Base-by-base conservation (phyloP, 2,797 vertebrate species). In the Clarias laeviceps region DNA sequence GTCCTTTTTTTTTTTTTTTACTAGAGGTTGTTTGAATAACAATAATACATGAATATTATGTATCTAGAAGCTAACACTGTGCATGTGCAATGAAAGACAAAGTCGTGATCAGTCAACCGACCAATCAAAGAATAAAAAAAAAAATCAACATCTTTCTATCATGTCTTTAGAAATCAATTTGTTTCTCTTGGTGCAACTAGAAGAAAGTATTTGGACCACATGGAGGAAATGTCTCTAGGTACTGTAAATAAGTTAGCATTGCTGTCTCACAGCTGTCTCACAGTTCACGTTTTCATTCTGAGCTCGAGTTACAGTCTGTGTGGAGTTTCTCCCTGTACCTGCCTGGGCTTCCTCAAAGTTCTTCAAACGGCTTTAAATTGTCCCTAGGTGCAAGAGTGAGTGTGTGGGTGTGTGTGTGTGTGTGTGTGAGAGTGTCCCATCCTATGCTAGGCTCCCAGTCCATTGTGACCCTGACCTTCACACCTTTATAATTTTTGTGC, bases 251-350 rank as follows among this genome's bases (percentile, higher is more conserved):
- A 27, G 72, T 56, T 73, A 15, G 40, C 4, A 2, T 50, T 29
- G n/a, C n/a, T 34, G 54, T 18, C 59, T 61, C 29, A 61, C 74
- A 61, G 74, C 74, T 78, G n/a, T n/a, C n/a, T n/a, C n/a, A n/a
- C n/a, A n/a, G 9, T 34, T 77, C 11, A 77, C 4, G 15, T n/a
- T 54, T 20, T 9, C 0, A 56, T 18, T 50, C 72, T 6, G 50
- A 32, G 50, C 17, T 76, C 14, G 2, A 73, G 40, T 72, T 72
- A 72, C 37, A 45, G 4, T 37, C 34, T 70, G 20, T 70, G 68
- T 70, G 68, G 20, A 12, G 20, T 70, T 70, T 32, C 27, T 32
- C 64, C 64, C 27, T 32, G 64, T 32, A 5, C 29, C n/a, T 11
- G 24, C 22, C 5, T 27, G n/a, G 62, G 62, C 27, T 65, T 68